Percentiles rank a stretch among this genome's conserved stretches.
Conservation (phyloP, 92 coral and sea anemone species). For the Porites lobata region DNA sequence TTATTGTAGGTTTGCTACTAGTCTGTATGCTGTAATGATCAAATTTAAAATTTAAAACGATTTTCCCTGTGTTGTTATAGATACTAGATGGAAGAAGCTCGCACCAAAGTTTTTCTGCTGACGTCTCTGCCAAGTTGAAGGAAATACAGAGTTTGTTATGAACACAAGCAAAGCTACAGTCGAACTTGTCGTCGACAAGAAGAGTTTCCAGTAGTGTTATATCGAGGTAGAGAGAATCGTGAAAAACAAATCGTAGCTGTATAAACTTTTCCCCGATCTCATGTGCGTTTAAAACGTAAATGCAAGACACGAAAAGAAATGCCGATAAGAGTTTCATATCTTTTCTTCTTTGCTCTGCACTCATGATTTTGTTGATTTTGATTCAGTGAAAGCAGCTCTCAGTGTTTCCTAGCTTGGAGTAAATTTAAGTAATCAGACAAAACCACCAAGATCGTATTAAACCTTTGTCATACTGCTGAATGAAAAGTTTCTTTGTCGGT, state of each 20-base stretch:
- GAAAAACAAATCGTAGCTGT: neutral
- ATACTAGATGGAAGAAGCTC: neutral
- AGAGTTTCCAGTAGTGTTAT: neutral
- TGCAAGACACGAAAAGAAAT: too few species aligned
- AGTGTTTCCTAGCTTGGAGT: too few species aligned
- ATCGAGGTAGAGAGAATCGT: neutral
- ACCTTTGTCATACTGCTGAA: too few species aligned
- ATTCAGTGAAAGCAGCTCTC: too few species aligned
- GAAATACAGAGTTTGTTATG: neutral
- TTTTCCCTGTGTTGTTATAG: neutral
- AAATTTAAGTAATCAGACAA: too few species aligned
- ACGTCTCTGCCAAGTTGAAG: constrained; percentile 7
- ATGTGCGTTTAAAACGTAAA: too few species aligned
- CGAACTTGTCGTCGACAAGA: neutral
- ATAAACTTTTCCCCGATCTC: too few species aligned
- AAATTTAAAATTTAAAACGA: neutral
- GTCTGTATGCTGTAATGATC: constrained; percentile 1
- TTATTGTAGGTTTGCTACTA: neutral
- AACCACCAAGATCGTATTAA: too few species aligned
- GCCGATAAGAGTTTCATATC: too few species aligned
- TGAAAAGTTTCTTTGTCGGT: too few species aligned
- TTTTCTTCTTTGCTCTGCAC: too few species aligned
- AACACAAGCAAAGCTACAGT: constrained; percentile 17
- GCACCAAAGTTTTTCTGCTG: neutral
- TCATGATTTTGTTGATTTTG: too few species aligned